Base-by-base conservation (phyloP, 2,888 invertebrate species). In the Polydrusus pterygomalis region DNA sequence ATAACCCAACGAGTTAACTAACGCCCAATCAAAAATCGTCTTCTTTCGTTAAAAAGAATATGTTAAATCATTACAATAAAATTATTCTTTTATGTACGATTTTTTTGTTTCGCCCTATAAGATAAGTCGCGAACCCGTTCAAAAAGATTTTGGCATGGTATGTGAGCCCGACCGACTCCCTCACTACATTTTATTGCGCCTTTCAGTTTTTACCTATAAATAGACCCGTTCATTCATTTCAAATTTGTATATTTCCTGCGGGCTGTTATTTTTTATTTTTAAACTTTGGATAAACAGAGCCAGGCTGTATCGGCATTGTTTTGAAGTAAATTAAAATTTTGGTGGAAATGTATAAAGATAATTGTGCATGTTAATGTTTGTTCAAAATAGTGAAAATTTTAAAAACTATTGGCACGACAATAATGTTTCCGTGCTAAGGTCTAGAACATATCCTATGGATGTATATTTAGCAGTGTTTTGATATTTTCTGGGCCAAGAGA, bases 181-280 rank as follows among this genome's bases (percentile, higher is more conserved):
- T 58, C 38, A 70, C 47, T 49, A 49, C 47, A 47, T 47, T 49
- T 30, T 70, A 70, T 49, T 62, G 49, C 49, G 51, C 18, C 47
- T 49, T 62, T n/a, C 20, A 49, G 18, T 38, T 17, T 63, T 51
- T 70, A 49, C 54, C 51, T 70, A 70, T 63, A 62, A 70, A 70
- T 70, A 70, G 70, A 70, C 38, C 38, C 62, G 10, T 51, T 47
- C 70, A 70, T 70, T 63, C 70, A 63, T 40, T 60, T 38, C 15
- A 11, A 70, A 51, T 63, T 49, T 69, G 45, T 70, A 51, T 70
- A 54, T 63, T 70, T 70, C 70, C 70, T 70, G 70, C 68, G 17
- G 10, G 40, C 10, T 58, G 40, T 8, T 51, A 70, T 63, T 60
- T 60, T 67, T 51, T 63, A 70, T 68, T 68, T 68, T 68, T 68